These are phyloP conservation scores for Pseudorhiza aurosa DNA, from an alignment of 30 jellyfish, hydroid and myxozoan genomes.

Conservation along the genomic window DNA sequence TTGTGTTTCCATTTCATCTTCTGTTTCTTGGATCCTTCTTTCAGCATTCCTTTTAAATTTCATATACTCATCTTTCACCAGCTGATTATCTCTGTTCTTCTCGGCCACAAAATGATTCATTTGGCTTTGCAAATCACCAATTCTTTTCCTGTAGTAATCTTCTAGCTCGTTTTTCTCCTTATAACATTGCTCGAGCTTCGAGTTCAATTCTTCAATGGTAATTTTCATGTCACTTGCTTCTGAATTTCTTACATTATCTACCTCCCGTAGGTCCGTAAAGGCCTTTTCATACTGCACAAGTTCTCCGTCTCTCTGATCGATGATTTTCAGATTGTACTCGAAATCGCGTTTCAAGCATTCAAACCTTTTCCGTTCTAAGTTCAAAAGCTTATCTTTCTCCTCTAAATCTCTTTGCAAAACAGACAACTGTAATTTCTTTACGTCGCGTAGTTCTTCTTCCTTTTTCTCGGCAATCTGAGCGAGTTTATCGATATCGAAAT, in stretches of 20 bases:
- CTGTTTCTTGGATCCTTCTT: slow-evolving; percentile 53
- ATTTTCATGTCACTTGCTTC: slow-evolving; percentile 80
- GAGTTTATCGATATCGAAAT: slow-evolving; percentile 18
- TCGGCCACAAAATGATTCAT: slow-evolving; percentile 32
- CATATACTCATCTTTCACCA: slow-evolving; percentile 69
- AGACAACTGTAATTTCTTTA: slow-evolving; percentile 39
- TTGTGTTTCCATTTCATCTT: slow-evolving; percentile 54
- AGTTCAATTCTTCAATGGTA: slow-evolving; percentile 43
- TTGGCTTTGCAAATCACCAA: slow-evolving; percentile 55
- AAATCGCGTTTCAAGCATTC: slow-evolving; percentile 69
- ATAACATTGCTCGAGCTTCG: slow-evolving; percentile 36
- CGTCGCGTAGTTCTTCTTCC: slow-evolving; percentile 72
- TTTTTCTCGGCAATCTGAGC: slow-evolving; percentile 62
- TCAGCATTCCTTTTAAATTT: slow-evolving; percentile 49
- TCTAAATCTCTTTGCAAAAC: slow-evolving; percentile 51
- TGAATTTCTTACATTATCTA: slow-evolving; percentile 12
- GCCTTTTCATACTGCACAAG: slow-evolving; percentile 57
- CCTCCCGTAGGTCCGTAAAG: slow-evolving; percentile 46
- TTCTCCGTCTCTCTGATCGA: slow-evolving; percentile 81
- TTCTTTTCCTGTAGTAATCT: slow-evolving; percentile 24
- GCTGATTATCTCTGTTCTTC: slow-evolving; percentile 41
- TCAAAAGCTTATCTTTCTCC: slow-evolving; percentile 61
- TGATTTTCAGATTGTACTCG: slow-evolving; percentile 66
- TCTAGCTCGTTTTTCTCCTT: slow-evolving; percentile 44
- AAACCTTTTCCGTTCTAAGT: slow-evolving; percentile 66